Evolutionary conservation across 1,140 invertebrate species (phyloP), one percentile per base, ranked within the genome.

Genomic region (Conus betulinus): DNA sequence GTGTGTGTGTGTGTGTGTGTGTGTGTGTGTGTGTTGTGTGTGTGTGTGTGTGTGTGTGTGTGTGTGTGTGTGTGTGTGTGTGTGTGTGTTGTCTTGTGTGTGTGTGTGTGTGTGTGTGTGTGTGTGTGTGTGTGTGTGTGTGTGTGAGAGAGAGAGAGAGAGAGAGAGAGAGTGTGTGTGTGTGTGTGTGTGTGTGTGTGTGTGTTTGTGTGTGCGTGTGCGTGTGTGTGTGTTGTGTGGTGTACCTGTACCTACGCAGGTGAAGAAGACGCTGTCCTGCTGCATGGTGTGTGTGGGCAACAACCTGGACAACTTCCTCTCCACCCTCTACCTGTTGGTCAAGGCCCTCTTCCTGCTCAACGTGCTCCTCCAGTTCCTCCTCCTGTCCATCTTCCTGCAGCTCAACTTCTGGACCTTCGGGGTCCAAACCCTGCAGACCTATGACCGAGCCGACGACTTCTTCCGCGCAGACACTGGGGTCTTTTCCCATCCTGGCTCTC

Each of bases 401-500:
- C 91, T 89, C 71, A 74, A 74, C 71, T 74, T 74, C 71, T 74
- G 71, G 71, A 20, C 17, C n/a, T 74, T n/a, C n/a, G 71, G 71
- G 0, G 71, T 74, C 8, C 71, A n/a, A 0, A 74, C 71, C 20
- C 71, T 74, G 71, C 17, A 74, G 71, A 1, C 71, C 13, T 74
- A 74, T 25, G 60, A 63, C 60, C 1, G 13, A 0, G 71, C 17
- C 1, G 71, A n/a, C 13, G 71, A 74, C 71, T 1, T 74, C 13
- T 25, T n/a, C 71, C 17, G 20, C 8, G 71, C n/a, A 1, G 20
- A 13, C n/a, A n/a, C 17, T n/a, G 71, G 25, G 8, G 23, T 8
- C 57, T 96, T n/a, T 96, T 91, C 96, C 96, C 17, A 91, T 95
- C 39, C 94, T 96, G 2, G 96, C 96, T 0, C 93, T 96, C 87